These are phyloP conservation scores for Heliconius himera DNA, from an alignment of 1,140 invertebrate species.

Conservation along the genomic window DNA sequence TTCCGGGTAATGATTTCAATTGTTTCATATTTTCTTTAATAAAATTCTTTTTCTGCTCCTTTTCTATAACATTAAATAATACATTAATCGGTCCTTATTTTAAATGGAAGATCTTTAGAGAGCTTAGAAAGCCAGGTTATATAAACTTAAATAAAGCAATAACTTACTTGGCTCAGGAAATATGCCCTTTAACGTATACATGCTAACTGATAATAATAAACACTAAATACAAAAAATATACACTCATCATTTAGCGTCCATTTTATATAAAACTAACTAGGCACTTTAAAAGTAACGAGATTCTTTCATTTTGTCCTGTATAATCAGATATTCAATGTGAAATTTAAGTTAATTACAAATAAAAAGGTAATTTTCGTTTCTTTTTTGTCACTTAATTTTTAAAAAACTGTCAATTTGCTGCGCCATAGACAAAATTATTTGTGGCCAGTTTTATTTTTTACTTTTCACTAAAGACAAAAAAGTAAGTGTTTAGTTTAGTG, in stretches of 20 bases:
- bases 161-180: constrained; percentile 83
- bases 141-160: constrained; percentile 31
- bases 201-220: constrained; percentile 61
- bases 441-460: constrained; percentile 58
- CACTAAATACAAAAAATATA: constrained; percentile 60
- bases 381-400: constrained; percentile 76
- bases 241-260: constrained; percentile 74
- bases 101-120: no score
- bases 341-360: constrained; percentile 10
- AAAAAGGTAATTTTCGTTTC: constrained; percentile 62
- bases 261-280: constrained; percentile 35
- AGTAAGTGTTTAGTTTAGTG: neutral
- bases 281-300: constrained; percentile 60
- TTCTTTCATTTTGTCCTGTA: constrained; percentile 61
- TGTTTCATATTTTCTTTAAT: constrained; percentile 83
- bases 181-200: constrained; percentile 82
- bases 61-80: constrained; percentile 67
- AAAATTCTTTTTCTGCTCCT: constrained; percentile 81
- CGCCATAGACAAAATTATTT: constrained; percentile 62
- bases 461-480: constrained; percentile 22
- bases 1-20: constrained; percentile 80
- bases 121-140: neutral
- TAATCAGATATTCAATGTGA: constrained; percentile 26
- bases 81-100: no score
- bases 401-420: constrained; percentile 63